Base-by-base conservation (phyloP, 2,113 vertebrate genomes). In the Vicugna pacos region DNA sequence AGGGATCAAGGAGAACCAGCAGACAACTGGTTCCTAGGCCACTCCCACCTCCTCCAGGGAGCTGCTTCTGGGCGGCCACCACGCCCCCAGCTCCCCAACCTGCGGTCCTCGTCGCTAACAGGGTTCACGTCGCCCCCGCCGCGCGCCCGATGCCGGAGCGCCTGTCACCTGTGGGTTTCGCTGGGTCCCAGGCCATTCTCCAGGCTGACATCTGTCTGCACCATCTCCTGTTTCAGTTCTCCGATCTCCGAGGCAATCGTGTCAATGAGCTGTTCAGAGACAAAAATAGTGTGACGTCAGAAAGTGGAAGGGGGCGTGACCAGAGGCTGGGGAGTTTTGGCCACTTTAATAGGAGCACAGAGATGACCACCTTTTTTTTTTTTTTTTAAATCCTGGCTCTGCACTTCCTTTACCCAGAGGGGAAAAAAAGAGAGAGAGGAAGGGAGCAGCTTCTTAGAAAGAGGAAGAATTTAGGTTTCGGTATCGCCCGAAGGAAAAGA, bases 211-310 rank as follows among this genome's bases (percentile, higher is more conserved):
- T 98, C 98, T 38, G 99, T 98, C 98, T 99, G 99, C 77, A 99
- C 99, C 99, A 99, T 99, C 98, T 99, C 99, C 94, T 99, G 99
- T 98, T 99, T 99, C 98, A 99, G 98, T 98, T 99, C 99, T 94
- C 99, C 99, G 38, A 99, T 99, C 98, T 99, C 99, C 67, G 98
- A 98, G 56, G 99, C 99, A 93, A 99, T 99, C 6, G 99, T 99
- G 98, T 99, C 99, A 98, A 99, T 99, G 97, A 99, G 99, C 99
- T 99, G 98, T 90, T 98, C 95, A 97, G 97, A 98, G 98, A 98
- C 97, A 98, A 98, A 98, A 98, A 98, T 26, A 98, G 95, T 56
- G 93, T 98, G 98, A 99, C 96, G 93, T 99, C 98, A 98, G 98
- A 12, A 97, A 98, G 96, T 97, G 93, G 91, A 98, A 98, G 98